Evolutionary conservation across 2,797 vertebrate species (phyloP).

Genomic region (Naso thynnoides): DNA sequence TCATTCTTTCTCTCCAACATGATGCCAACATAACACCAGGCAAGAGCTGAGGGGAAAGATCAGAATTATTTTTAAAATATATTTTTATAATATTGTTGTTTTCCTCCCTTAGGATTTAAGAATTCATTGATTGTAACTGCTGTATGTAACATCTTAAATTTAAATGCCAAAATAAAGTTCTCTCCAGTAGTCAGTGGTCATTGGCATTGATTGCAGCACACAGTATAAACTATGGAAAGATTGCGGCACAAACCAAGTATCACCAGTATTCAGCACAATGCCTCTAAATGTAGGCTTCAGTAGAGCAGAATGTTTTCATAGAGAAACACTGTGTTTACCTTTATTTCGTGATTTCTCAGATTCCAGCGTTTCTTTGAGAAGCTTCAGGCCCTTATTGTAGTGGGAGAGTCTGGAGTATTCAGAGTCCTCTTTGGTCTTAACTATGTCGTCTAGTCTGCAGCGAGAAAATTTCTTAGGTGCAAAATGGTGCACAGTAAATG

Average conservation of each 20-base stretch:
- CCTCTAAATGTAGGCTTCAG: not conserved
- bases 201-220: too few relatives aligned
- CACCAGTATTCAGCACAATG: not conserved
- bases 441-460: conserved; percentile 87
- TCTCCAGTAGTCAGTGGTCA: too few relatives aligned
- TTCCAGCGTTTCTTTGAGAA: conserved; percentile 87
- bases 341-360: conserved; percentile 83
- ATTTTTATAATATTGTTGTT: not conserved
- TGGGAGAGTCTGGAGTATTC: conserved; percentile 85
- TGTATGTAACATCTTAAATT: not conserved
- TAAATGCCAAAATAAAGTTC: not conserved
- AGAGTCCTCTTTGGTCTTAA: conserved; percentile 82
- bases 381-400: conserved; percentile 88
- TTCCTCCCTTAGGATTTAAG: not conserved
- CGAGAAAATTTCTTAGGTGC: not conserved
- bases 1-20: conserved; percentile 87
- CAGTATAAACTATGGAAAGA: too few relatives aligned
- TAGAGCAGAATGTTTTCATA: not conserved
- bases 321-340: conserved; percentile 74
- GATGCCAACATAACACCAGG: conserved; percentile 90
- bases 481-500: not conserved
- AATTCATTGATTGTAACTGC: not conserved
- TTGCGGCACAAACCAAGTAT: too few relatives aligned
- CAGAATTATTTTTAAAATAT: not conserved
- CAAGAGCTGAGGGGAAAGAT: conserved; percentile 76